phyloP scores from a whole-genome alignment of 2,888 invertebrate genomes.

The Ametastegia equiseti region DNA sequence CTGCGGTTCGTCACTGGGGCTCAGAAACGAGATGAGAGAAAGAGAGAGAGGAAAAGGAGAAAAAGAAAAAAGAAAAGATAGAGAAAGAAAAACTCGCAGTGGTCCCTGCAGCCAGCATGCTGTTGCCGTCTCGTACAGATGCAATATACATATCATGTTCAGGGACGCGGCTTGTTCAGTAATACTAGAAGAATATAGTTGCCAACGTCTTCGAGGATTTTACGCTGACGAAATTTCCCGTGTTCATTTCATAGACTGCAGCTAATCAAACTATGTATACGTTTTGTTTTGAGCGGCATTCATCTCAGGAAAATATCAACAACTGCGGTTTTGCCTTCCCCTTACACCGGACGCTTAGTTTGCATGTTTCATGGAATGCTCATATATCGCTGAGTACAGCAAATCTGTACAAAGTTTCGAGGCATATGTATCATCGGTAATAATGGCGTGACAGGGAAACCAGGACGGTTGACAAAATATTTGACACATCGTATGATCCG shows the following conservation, averaged over 20 bases:
- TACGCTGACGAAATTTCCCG: neutral
- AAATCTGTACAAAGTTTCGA: neutral
- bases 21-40: slow-evolving; percentile 1
- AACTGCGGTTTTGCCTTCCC: neutral
- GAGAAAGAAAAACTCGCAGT: neutral
- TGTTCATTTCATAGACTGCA: too few relatives aligned
- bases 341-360: neutral
- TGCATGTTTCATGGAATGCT: neutral
- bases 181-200: neutral
- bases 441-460: neutral
- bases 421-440: neutral
- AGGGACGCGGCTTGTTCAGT: slow-evolving; percentile 2
- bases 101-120: neutral
- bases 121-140: neutral
- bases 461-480: neutral
- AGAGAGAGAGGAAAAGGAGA: neutral
- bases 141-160: slow-evolving; percentile 15
- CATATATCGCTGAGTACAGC: slow-evolving; percentile 5
- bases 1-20: neutral
- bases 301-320: too few relatives aligned
- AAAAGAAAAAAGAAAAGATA: neutral
- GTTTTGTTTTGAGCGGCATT: too few relatives aligned
- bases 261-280: too few relatives aligned
- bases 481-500: neutral
- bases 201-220: neutral